These are phyloP conservation scores for Drosophila malerkotliana DNA, from an alignment of 1,140 invertebrate genomes.

Conservation along the genomic window DNA sequence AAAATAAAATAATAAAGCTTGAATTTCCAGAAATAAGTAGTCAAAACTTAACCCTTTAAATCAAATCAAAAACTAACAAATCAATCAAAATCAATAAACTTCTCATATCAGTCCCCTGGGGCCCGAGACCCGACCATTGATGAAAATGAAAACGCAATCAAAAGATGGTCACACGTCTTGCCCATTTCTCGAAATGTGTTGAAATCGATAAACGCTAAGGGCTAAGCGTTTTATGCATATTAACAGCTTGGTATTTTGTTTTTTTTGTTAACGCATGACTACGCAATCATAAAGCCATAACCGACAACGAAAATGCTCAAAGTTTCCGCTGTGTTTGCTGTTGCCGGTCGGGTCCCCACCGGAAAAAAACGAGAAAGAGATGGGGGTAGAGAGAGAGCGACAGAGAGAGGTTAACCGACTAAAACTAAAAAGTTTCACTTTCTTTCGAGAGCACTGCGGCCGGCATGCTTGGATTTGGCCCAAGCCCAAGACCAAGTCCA, in stretches of 20 bases:
- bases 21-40: not conserved
- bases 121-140: constrained; percentile 2
- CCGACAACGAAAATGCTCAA: constrained; percentile 42
- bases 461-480: constrained; percentile 47
- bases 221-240: constrained; percentile 65
- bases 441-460: constrained; percentile 58
- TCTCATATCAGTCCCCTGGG: constrained; percentile 1
- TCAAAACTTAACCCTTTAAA: not conserved
- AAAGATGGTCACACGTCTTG: constrained; percentile 33
- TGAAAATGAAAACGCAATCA: constrained; percentile 50
- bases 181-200: constrained; percentile 51
- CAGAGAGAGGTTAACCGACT: constrained; percentile 28
- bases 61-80: not conserved
- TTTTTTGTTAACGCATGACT: constrained; percentile 47
- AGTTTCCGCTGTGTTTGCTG: constrained; percentile 48
- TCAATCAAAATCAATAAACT: not conserved
- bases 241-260: constrained; percentile 45
- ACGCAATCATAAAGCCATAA: constrained; percentile 55
- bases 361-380: constrained; percentile 4
- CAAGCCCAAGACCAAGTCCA: constrained; percentile 13
- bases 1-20: not conserved
- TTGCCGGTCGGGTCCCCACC: constrained; percentile 46
- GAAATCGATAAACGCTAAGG: constrained; percentile 58
- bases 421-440: constrained; percentile 73
- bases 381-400: constrained; percentile 5